Conservation (phyloP, 2,888 invertebrate species). For the Drosophila kuntzei region DNA sequence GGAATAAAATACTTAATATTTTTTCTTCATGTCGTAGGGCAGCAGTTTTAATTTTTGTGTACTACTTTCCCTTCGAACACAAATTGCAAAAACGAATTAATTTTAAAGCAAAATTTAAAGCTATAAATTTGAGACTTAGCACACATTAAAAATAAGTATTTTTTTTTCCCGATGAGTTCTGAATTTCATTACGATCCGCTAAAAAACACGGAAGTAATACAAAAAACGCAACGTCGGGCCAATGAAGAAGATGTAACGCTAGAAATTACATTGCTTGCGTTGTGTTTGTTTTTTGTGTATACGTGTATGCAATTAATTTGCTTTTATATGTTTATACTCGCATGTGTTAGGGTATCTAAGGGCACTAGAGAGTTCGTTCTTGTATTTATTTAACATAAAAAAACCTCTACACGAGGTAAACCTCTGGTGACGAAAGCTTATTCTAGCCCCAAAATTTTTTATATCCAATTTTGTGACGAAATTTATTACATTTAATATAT, state of each 20-base stretch:
- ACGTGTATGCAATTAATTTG: not conserved
- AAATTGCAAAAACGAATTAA: not conserved
- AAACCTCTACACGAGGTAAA: too few relatives aligned
- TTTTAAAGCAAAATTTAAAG: not conserved
- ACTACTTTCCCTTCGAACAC: not conserved
- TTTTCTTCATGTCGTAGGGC: too few relatives aligned
- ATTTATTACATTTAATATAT: too few relatives aligned
- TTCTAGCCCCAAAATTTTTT: too few relatives aligned
- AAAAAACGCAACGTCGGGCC: not conserved
- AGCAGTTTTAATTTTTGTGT: too few relatives aligned
- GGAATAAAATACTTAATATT: too few relatives aligned
- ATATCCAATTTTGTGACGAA: too few relatives aligned
- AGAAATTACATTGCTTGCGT: not conserved
- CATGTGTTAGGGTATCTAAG: not conserved
- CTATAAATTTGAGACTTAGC: not conserved
- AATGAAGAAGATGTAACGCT: not conserved
- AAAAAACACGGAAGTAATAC: slow-evolving; percentile 2
- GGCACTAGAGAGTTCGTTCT: not conserved
- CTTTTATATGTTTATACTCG: not conserved
- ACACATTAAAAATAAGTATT: not conserved
- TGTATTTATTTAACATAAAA: too few relatives aligned
- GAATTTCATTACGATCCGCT: not conserved
- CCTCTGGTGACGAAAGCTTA: too few relatives aligned
- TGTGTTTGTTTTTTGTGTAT: not conserved
- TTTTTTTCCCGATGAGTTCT: not conserved